Conservation (phyloP, 2,113 vertebrate species). For the Myiopsitta monachus region DNA sequence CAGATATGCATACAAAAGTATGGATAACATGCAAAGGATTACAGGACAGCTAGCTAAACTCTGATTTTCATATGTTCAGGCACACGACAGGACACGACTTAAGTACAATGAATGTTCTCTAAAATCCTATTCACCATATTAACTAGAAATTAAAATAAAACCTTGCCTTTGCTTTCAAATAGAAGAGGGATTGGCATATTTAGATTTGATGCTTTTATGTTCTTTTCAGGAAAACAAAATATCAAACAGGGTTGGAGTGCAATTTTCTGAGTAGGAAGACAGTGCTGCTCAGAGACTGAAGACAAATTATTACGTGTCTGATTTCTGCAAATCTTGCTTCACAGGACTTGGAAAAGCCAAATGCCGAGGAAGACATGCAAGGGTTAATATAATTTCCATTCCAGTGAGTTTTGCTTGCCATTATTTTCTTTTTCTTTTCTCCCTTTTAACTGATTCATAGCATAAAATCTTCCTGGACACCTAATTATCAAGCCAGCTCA, state of each 20-base stretch:
- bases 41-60: background rate
- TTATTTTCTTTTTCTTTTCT: slow-evolving; percentile 81
- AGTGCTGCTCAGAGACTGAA: background rate
- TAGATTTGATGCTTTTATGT: background rate
- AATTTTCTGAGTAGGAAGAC: slow-evolving; percentile 25
- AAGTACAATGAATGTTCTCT: slow-evolving; percentile 4
- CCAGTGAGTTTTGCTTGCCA: slow-evolving; percentile 77
- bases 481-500: slow-evolving; percentile 95
- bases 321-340: slow-evolving; percentile 42
- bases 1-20: background rate
- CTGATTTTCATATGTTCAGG: background rate
- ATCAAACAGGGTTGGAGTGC: background rate
- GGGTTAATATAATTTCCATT: slow-evolving; percentile 81
- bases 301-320: slow-evolving; percentile 20
- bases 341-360: background rate
- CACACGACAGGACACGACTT: background rate
- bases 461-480: slow-evolving; percentile 93
- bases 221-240: background rate
- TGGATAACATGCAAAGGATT: background rate
- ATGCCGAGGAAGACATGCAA: slow-evolving; percentile 49
- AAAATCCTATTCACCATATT: background rate
- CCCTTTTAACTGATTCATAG: slow-evolving; percentile 85
- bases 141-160: background rate
- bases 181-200: background rate
- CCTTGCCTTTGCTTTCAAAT: background rate